Evolutionary conservation across 2,113 vertebrate species (phyloP).

Genomic region (Mus musculus): DNA sequence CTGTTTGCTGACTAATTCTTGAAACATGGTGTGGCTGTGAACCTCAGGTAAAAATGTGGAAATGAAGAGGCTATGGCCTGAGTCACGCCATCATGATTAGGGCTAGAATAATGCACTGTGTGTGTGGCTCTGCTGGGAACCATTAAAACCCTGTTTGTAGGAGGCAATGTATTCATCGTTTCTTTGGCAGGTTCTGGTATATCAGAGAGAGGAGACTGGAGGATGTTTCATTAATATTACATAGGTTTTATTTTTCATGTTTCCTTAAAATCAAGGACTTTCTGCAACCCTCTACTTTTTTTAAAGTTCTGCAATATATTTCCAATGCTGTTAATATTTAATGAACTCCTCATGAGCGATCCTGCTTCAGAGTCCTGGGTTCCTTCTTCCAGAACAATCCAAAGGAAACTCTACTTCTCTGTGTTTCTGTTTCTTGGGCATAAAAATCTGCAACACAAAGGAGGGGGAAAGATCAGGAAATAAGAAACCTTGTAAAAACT

Average conservation of each 20-base stretch:
- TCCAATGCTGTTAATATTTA: conserved; percentile 7
- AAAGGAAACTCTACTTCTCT: not conserved
- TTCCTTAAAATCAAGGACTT: conserved; percentile 39
- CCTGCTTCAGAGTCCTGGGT: not conserved
- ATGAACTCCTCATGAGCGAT: not conserved
- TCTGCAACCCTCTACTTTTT: not conserved
- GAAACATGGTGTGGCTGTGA: not conserved
- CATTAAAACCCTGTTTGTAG: not conserved
- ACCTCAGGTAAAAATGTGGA: not conserved
- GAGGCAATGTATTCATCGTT: not conserved
- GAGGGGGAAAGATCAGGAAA: not conserved
- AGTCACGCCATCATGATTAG: not conserved
- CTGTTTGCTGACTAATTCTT: not conserved
- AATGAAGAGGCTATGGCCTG: not conserved
- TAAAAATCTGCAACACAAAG: not conserved
- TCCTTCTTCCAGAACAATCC: not conserved
- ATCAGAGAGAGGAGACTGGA: not conserved
- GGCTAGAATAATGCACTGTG: not conserved
- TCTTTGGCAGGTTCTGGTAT: not conserved
- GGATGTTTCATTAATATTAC: conserved; percentile 26
- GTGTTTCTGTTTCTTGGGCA: conserved; percentile 7
- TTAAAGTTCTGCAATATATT: not conserved
- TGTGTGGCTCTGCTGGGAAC: not conserved
- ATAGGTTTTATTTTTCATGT: not conserved
- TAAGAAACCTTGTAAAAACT: not conserved